Base-by-base conservation (phyloP, 2,797 vertebrate species). In the Gallinago stenura region DNA sequence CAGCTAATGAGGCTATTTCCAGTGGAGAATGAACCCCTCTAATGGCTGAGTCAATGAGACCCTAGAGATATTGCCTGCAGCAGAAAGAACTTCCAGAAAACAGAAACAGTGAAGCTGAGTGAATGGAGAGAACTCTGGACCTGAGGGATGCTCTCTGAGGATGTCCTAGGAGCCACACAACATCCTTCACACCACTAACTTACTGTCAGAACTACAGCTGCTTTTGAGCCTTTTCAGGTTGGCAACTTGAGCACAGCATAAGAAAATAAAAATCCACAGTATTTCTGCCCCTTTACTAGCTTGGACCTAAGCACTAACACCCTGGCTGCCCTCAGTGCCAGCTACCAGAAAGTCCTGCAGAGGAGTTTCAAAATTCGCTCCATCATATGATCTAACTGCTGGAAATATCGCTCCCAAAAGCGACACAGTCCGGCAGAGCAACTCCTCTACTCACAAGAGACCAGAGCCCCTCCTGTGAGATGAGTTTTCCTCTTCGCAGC, bases 11-110 rank as follows among this genome's bases (percentile, higher is more conserved):
- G 25, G n/a, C 66, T 69, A 7, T 31, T 72, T 24, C 51, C n/a
- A 39, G 5, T 3, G 15, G 10, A 54, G 54, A 82, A 17, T 4
- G 11, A 84, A 43, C 8, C 9, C n/a, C 17, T 45, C 0, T 3
- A 35, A 35, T 0, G 0, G 20, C 37, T 13, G 7, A 57, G 33
- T 53, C 57, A 76, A 51, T 15, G 20, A 62, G 37, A 37, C 18
- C 18, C 71, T 30, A 51, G 48, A 75, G 57, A n/a, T 4, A 41
- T 3, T 56, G 31, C 5, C 50, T 56, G 15, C 26, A 87, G 60
- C 43, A 81, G 56, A 62, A 76, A n/a, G 65, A 86, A 4, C 43
- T 41, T 56, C 4, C 1, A 73, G 43, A 12, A 41, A 70, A 60
- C 17, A 46, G n/a, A 12, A 79, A 18, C 15, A 62, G 61, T 18